These are phyloP conservation scores for Brachyopa scutellaris DNA, from an alignment of 2,888 invertebrate species.

Conservation along the genomic window DNA sequence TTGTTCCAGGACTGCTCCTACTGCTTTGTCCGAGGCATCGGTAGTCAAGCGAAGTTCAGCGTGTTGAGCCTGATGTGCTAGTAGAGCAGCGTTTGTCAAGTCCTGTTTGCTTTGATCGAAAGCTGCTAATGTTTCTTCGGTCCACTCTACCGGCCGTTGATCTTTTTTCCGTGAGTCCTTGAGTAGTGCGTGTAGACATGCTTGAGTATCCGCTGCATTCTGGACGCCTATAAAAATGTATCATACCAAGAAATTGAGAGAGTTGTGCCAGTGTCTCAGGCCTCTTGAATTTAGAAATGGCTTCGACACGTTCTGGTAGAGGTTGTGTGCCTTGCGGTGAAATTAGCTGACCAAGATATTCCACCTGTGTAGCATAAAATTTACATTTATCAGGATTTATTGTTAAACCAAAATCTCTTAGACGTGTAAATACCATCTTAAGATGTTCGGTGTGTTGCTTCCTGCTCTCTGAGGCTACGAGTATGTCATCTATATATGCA, in stretches of 20 bases:
- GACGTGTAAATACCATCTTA: background rate
- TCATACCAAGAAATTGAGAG: slow-evolving; percentile 69
- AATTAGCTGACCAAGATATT: slow-evolving; percentile 19
- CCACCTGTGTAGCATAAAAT: slow-evolving; percentile 14
- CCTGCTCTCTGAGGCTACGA: slow-evolving; percentile 31
- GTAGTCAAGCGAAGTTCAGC: slow-evolving; percentile 43
- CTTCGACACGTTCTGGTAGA: slow-evolving; percentile 37
- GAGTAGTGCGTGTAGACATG: slow-evolving; percentile 30
- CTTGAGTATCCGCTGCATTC: slow-evolving; percentile 45
- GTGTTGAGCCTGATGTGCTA: slow-evolving; percentile 13
- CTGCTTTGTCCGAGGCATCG: slow-evolving; percentile 51
- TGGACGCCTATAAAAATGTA: slow-evolving; percentile 69
- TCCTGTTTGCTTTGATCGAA: slow-evolving; percentile 51
- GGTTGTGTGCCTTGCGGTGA: slow-evolving; percentile 1
- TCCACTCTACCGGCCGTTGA: slow-evolving; percentile 40
- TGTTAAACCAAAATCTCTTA: slow-evolving; percentile 13
- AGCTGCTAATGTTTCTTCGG: slow-evolving; percentile 4
- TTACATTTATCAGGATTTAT: slow-evolving; percentile 53
- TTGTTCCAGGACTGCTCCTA: slow-evolving; percentile 62
- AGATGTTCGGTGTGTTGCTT: slow-evolving; percentile 40
- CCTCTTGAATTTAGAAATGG: slow-evolving; percentile 2
- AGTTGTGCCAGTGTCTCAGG: slow-evolving; percentile 22
- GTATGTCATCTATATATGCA: slow-evolving; percentile 68
- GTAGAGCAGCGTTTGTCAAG: slow-evolving; percentile 21
- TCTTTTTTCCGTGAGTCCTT: slow-evolving; percentile 61